Base-by-base conservation (phyloP, 2,797 vertebrate genomes). In the Anabacerthia variegaticeps region DNA sequence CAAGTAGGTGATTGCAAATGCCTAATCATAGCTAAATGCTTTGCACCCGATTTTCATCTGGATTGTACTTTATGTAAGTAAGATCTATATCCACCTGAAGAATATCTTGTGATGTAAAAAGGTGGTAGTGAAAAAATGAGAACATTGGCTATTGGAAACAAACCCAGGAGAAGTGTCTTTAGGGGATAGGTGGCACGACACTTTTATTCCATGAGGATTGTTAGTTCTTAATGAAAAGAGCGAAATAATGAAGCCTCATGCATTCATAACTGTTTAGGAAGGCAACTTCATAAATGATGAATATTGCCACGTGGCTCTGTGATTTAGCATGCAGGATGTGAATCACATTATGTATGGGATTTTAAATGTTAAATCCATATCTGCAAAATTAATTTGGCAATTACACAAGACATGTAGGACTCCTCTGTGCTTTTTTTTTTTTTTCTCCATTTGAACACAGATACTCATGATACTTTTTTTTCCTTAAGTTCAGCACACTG, bases 281-380 rank as follows among this genome's bases (percentile, higher is more conserved):
- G 41, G 27, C 24, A 84, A 5, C 15, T 39, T 48, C 36, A 30
- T 39, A 39, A 69, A 5, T 22, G 6, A 28, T 16, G 34, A 85
- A 18, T 14, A 10, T 18, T 77, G 54, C 59, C n/a, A 28, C 1
- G 1, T 37, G 52, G 23, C 41, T 68, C n/a, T 62, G 74, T 80
- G 37, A 3, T 66, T 88, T 56, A 84, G 54, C 18, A 20, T 20
- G 36, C 16, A 41, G 11, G 26, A 13, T 22, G 28, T 4, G 12
- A 77, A 59, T 55, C 20, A 39, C 17, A 2, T 81, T 36, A 58
- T 30, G 15, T 43, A 21, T 0, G 0, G 2, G 9, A 32, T 68
- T 22, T 27, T 78, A 36, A 43, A 58, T 61, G 15, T 54, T 43
- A 55, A 54, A 81, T 65, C 37, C 14, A 1, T 28, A 65, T 14